A percentile compares a stretch with the other conserved stretches of the same genome.
Evolutionary conservation across 2,113 vertebrate genomes (phyloP).

Genomic region (Pao palembangensis): DNA sequence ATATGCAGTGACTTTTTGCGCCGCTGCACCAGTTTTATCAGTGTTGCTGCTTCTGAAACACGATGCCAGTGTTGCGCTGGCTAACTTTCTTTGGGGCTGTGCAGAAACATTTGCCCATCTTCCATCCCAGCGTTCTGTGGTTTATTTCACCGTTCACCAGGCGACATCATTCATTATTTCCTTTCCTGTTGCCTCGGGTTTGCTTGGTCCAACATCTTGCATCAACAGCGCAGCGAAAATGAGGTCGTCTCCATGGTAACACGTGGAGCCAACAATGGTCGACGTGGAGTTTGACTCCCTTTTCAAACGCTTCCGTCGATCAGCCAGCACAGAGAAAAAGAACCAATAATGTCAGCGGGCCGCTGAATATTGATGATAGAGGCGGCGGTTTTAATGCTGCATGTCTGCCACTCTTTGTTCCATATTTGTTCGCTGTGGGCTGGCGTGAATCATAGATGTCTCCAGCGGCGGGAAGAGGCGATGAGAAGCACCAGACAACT

Average conservation of each 20-base stretch:
- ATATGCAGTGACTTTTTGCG: no score
- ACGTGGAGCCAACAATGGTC: constrained; percentile 56
- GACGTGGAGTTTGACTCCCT: constrained; percentile 48
- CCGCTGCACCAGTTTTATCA: no score
- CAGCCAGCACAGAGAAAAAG: constrained; percentile 36
- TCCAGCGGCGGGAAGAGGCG: constrained; percentile 31
- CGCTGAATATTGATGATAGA: constrained; percentile 64
- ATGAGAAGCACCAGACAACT: constrained; percentile 37
- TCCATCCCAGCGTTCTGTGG: constrained; percentile 9
- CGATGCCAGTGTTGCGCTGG: constrained; percentile 12
- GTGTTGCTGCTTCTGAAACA: constrained; percentile 15
- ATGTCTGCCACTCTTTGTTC: constrained; percentile 51
- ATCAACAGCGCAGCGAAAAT: constrained; percentile 62
- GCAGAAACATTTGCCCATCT: constrained; percentile 13
- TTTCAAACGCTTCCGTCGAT: constrained; percentile 43
- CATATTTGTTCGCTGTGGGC: constrained; percentile 53
- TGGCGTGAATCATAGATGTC: constrained; percentile 38
- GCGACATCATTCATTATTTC: constrained; percentile 55
- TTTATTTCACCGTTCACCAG: constrained; percentile 35
- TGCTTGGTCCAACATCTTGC: constrained; percentile 34
- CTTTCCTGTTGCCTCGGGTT: constrained; percentile 32
- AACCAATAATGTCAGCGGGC: constrained; percentile 40
- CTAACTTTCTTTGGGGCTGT: background rate
- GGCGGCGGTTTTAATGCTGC: constrained; percentile 47
- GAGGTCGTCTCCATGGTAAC: constrained; percentile 74